Evolutionary conservation across 2,113 vertebrate genomes (phyloP).

Genomic region (Oophaga pumilio): DNA sequence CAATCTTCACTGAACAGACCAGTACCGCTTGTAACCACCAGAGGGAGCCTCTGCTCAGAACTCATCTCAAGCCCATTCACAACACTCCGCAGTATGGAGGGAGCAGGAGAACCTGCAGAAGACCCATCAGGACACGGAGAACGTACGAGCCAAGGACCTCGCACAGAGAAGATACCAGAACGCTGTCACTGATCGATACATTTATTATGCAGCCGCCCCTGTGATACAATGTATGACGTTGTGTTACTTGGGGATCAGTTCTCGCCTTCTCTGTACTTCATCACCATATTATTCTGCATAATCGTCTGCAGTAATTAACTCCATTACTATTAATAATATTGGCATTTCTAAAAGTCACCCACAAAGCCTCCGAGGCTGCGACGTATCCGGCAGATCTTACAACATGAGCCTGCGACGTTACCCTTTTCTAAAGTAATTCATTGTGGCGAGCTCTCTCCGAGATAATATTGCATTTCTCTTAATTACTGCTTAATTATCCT

Average conservation of each 20-base stretch:
- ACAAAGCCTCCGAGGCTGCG: not conserved
- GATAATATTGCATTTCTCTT: constrained; percentile 50
- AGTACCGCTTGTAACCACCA: no score
- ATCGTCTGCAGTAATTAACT: not conserved
- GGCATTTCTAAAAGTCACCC: constrained; percentile 43
- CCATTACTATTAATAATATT: constrained; percentile 30
- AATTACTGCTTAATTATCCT: constrained; percentile 50
- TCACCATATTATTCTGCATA: not conserved
- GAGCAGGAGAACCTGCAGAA: no score
- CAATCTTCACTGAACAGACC: no score
- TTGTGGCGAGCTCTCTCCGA: not conserved
- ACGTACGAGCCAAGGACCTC: not conserved
- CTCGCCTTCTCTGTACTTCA: not conserved
- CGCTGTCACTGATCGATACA: not conserved
- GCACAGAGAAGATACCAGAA: no score
- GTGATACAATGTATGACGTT: not conserved
- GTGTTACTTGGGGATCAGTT: not conserved
- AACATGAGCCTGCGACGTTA: not conserved
- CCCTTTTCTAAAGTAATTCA: constrained; percentile 20
- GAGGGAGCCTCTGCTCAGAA: no score
- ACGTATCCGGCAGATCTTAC: not conserved
- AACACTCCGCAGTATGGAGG: no score
- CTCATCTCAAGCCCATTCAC: no score
- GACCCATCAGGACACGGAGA: no score
- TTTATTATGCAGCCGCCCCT: not conserved